phyloP scores from a whole-genome alignment of 2,797 vertebrate genomes.

The Podarcis siculus region DNA sequence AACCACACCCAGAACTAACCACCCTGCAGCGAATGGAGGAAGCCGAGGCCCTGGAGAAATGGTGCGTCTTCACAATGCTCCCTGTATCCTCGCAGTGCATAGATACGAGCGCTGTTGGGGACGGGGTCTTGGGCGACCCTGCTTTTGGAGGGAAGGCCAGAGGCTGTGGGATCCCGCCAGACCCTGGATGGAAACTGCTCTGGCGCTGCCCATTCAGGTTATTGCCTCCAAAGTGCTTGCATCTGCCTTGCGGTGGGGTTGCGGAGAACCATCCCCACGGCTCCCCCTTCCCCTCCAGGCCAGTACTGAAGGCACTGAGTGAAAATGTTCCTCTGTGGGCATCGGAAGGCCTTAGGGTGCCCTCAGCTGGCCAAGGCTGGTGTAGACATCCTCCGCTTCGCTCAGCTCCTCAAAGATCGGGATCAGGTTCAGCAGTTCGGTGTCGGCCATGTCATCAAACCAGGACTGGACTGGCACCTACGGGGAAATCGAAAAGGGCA shows the following conservation, averaged over 20 bases:
- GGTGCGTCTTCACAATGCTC: neutral
- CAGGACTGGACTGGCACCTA: slow-evolving; percentile 93
- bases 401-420: slow-evolving; percentile 93
- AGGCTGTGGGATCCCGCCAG: slow-evolving; percentile 20
- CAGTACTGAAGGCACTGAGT: slow-evolving; percentile 75
- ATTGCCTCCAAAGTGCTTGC: slow-evolving; percentile 43
- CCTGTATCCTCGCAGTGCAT: slow-evolving; percentile 12
- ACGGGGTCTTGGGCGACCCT: slow-evolving; percentile 18
- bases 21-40: neutral
- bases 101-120: slow-evolving; percentile 6
- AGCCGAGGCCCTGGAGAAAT: neutral
- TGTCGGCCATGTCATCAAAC: slow-evolving; percentile 92
- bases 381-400: slow-evolving; percentile 87
- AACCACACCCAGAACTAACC: neutral
- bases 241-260: slow-evolving; percentile 37
- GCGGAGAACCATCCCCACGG: slow-evolving; percentile 7
- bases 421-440: slow-evolving; percentile 90
- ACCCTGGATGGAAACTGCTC: slow-evolving; percentile 29
- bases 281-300: slow-evolving; percentile 54
- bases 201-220: slow-evolving; percentile 14
- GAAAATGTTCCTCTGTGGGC: slow-evolving; percentile 62
- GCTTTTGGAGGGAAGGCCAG: slow-evolving; percentile 39
- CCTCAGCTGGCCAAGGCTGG: slow-evolving; percentile 86
- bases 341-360: slow-evolving; percentile 75
- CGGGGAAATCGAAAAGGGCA: neutral